Conservation (phyloP, 2,113 vertebrate genomes). For the Pterophyllum scalare region DNA sequence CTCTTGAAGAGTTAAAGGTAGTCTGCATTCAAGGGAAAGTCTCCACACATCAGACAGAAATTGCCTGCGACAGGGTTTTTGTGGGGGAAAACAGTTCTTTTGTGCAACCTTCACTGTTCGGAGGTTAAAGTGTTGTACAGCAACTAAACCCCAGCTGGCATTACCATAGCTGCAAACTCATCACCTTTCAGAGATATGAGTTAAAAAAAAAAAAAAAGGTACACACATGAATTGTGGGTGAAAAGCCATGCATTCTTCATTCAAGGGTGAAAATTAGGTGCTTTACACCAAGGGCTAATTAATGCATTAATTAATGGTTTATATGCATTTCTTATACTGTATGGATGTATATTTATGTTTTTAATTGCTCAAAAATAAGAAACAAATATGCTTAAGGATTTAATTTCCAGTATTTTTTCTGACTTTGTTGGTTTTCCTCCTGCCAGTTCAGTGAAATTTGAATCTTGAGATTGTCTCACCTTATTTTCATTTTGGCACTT, state of each 20-base stretch:
- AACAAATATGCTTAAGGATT: background rate
- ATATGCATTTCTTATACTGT: background rate
- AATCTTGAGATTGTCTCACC: background rate
- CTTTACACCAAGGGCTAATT: background rate
- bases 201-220: background rate
- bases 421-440: background rate
- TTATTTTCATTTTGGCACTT: background rate
- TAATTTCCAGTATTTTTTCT: background rate
- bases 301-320: background rate
- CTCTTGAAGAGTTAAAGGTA: background rate
- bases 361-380: background rate
- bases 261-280: background rate
- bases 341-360: background rate
- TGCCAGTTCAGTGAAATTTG: background rate
- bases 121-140: background rate
- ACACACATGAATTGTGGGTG: background rate
- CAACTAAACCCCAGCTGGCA: background rate
- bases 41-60: background rate
- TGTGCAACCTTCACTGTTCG: background rate
- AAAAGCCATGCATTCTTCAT: background rate
- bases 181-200: background rate
- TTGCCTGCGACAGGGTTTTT: background rate
- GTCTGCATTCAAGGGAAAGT: background rate
- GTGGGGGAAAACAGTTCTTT: background rate
- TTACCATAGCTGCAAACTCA: conserved; percentile 10